A percentile compares a stretch with the other conserved stretches of the same genome.
Evolutionary conservation across 1,140 invertebrate genomes (phyloP).

Genomic region (Dolichoris vasculosae): DNA sequence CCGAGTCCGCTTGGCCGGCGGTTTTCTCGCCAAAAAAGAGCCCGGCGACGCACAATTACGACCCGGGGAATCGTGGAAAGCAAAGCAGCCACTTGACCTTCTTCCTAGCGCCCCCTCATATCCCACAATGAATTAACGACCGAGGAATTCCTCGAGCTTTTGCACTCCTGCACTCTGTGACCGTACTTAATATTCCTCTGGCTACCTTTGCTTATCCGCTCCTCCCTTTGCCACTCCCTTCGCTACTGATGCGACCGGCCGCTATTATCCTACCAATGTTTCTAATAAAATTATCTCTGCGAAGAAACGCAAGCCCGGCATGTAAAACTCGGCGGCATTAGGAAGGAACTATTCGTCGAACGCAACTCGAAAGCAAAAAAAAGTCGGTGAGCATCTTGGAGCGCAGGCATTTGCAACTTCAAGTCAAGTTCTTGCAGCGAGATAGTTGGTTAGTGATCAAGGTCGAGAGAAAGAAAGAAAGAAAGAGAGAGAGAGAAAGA

Average conservation of each 20-base stretch:
- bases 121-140: neutral
- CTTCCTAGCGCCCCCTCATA: constrained; percentile 13
- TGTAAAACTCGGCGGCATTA: neutral
- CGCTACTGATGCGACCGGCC: neutral
- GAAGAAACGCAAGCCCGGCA: neutral
- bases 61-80: constrained; percentile 19
- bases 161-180: neutral
- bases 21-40: constrained; percentile 25
- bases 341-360: neutral
- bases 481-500: constrained; percentile 12
- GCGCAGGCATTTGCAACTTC: constrained; percentile 25
- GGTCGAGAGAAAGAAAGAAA: constrained; percentile 23
- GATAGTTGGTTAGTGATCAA: constrained; percentile 26
- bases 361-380: neutral
- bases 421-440: constrained; percentile 19
- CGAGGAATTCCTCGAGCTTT: neutral
- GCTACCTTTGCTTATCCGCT: neutral
- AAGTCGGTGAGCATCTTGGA: neutral
- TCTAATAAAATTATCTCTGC: constrained; percentile 7
- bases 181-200: constrained; percentile 4
- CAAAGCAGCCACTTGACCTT: neutral
- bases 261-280: neutral
- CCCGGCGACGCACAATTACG: constrained; percentile 10
- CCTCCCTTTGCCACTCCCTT: neutral
- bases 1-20: neutral